Evolutionary conservation across 2,888 invertebrate genomes (phyloP).

Genomic region (Drosophila koepferae): DNA sequence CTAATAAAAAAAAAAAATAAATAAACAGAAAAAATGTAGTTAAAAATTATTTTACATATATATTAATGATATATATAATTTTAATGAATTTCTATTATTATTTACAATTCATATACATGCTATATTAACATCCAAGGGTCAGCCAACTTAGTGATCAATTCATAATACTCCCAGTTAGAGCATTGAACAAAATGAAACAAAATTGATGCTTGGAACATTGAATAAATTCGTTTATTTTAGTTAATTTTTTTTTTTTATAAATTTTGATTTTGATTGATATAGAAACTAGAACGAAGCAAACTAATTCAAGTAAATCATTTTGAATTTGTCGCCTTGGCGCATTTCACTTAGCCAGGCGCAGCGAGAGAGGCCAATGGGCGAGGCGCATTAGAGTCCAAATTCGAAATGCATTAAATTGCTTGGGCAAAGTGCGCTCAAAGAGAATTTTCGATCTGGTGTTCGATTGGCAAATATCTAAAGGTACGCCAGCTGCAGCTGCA

Average conservation of each 20-base stretch:
- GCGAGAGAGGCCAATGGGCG: slow-evolving; percentile 12
- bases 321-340: slow-evolving; percentile 40
- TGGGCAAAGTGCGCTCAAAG: slow-evolving; percentile 26
- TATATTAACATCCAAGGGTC: too few relatives aligned
- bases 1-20: too few relatives aligned
- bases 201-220: slow-evolving; percentile 34
- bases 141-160: neutral
- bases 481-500: neutral
- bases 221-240: slow-evolving; percentile 32
- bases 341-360: slow-evolving; percentile 3
- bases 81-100: too few relatives aligned
- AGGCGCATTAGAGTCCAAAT: slow-evolving; percentile 35
- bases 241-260: neutral
- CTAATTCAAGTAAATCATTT: slow-evolving; percentile 45
- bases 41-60: too few relatives aligned
- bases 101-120: too few relatives aligned
- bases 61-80: too few relatives aligned
- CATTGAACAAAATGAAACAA: slow-evolving; percentile 23
- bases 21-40: too few relatives aligned
- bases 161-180: neutral
- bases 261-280: neutral
- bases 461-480: slow-evolving; percentile 11
- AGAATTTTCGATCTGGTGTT: slow-evolving; percentile 19
- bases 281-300: slow-evolving; percentile 9
- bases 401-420: slow-evolving; percentile 40